These are phyloP conservation scores for Nycticorax nycticorax DNA, from an alignment of 2,113 vertebrate species.

Conservation along the genomic window DNA sequence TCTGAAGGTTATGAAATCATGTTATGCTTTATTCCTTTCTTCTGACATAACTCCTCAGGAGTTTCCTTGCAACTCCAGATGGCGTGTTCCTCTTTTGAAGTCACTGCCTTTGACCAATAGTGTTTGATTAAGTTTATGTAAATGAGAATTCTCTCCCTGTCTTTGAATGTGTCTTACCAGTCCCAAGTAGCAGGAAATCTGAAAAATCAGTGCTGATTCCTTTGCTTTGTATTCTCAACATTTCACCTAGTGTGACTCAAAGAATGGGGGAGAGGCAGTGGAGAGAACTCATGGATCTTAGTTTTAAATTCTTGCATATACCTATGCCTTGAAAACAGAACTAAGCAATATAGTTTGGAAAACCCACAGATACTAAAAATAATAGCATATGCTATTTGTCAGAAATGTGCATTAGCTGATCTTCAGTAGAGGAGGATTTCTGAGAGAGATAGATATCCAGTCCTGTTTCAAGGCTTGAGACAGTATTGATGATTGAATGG, in stretches of 20 bases:
- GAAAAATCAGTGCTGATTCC: neutral
- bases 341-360: neutral
- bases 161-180: neutral
- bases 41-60: neutral
- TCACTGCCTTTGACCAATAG: constrained; percentile 8
- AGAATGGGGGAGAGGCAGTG: neutral
- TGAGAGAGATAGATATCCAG: neutral
- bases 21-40: neutral
- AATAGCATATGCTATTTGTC: neutral
- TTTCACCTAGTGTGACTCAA: neutral
- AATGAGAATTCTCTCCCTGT: neutral
- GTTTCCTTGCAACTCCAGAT: neutral
- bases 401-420: neutral
- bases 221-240: neutral
- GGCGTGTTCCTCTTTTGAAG: neutral
- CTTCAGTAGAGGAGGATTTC: neutral
- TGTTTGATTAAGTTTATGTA: constrained; percentile 33
- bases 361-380: neutral
- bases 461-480: neutral
- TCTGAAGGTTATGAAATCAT: neutral
- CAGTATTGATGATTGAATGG: neutral
- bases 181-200: neutral
- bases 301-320: neutral
- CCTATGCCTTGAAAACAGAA: neutral
- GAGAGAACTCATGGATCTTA: neutral